Conservation (phyloP, 2,797 vertebrate species). For the Sebastes miniatus region DNA sequence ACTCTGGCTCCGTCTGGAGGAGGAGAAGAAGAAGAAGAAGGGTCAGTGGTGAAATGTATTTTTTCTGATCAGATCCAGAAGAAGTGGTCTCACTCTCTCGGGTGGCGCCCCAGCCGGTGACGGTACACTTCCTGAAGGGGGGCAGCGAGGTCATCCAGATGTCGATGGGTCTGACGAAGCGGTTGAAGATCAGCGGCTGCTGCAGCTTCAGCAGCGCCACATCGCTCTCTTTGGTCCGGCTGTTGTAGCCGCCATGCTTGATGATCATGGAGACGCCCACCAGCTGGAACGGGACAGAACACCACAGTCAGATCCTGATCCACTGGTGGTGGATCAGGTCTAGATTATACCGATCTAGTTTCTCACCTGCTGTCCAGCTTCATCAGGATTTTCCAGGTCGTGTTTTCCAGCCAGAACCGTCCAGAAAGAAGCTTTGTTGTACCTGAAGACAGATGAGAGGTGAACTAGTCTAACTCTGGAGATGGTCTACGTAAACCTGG, state of each 20-base stretch:
- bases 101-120: conserved; percentile 82
- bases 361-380: conserved; percentile 70
- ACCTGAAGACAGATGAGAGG: conserved; percentile 47
- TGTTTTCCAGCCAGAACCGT: conserved; percentile 75
- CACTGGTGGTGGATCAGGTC: not conserved
- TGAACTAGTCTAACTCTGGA: not conserved
- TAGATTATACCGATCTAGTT: not conserved
- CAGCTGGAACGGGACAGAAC: conserved; percentile 16
- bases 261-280: conserved; percentile 60
- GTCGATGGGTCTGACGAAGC: conserved; percentile 69
- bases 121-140: conserved; percentile 56
- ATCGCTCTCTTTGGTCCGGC: conserved; percentile 64
- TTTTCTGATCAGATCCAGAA: too few species aligned
- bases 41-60: too few species aligned
- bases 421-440: conserved; percentile 68
- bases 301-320: not conserved
- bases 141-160: conserved; percentile 48
- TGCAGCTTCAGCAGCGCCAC: conserved; percentile 74
- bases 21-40: not conserved
- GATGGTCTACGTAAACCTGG: not conserved
- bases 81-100: conserved; percentile 69
- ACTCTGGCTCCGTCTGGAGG: conserved; percentile 68
- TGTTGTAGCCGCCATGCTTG: conserved; percentile 60
- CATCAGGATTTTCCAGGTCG: conserved; percentile 59
- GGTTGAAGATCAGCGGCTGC: conserved; percentile 61